Evolutionary conservation across 2,888 invertebrate species (phyloP), one percentile per base, ranked within the genome.

Genomic region (Aporophyla lueneburgensis): DNA sequence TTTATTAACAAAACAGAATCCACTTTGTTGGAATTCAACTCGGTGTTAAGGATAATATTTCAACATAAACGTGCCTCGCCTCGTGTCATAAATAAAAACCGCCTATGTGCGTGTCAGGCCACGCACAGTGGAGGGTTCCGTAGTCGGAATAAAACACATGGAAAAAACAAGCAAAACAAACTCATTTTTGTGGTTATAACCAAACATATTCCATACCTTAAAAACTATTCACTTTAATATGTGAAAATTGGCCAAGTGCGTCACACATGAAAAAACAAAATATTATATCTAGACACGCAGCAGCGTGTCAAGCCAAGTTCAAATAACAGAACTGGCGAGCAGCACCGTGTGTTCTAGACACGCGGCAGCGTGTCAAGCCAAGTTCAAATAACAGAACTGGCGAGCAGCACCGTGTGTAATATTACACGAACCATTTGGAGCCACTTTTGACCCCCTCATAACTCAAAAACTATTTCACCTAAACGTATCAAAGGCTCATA

Each of bases 1-100:
- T 84, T 62, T 80, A 71, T 62, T 59, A 62, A 62, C 33, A 56
- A 79, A 72, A 79, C 33, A 65, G 40, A 46, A 69, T 40, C 24
- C 71, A 53, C 56, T 78, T 80, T 63, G 43, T 65, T 46, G 58
- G 24, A n/a, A 33, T 75, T 58, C 14, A 74, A 56, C 14, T 53
- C 24, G 19, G 27, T 56, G 51, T 73, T 62, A 27, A 43, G 16
- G 40, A 56, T 43, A 43, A 49, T 62, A 56, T 46, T 53, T 74
- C 24, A 58, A 46, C 10, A 27, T 27, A 65, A 58, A 21, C 5
- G 21, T 54, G 14, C 43, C 21, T 63, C 21, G 14, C 43, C 21
- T 63, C 16, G 27, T 63, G 14, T 63, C 6, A 14, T 56, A 12
- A 62, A 56, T 72, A 63, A 73, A 61, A 33, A n/a, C 66, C 33